Evolutionary conservation across 2,888 invertebrate genomes (phyloP).

Genomic region (Dicyrtoma fusca): DNA sequence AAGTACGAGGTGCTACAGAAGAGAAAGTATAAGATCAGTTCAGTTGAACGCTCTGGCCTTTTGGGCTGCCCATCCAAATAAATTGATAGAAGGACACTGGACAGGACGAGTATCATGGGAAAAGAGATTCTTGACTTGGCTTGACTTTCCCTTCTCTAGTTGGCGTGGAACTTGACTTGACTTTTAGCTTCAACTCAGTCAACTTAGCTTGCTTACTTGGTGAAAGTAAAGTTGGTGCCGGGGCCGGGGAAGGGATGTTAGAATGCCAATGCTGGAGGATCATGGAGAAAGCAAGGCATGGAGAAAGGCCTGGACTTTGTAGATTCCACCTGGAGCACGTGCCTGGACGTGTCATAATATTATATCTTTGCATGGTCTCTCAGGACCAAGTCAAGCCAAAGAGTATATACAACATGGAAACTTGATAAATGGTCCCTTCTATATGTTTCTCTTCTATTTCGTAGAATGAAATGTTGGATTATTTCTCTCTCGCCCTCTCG

Average conservation of each 20-base stretch:
- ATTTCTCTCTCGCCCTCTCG: not conserved
- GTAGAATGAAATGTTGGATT: not conserved
- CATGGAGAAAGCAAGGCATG: not conserved
- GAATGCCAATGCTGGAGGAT: not conserved
- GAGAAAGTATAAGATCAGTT: too few species aligned
- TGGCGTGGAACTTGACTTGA: not conserved
- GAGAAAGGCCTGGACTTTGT: not conserved
- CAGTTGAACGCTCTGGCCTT: too few species aligned
- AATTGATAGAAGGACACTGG: too few species aligned
- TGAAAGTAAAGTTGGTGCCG: not conserved
- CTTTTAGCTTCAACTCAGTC: not conserved
- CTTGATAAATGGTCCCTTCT: not conserved
- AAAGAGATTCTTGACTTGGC: conserved; percentile 11
- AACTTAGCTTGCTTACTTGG: not conserved
- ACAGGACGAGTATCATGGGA: not conserved
- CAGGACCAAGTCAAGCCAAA: too few species aligned
- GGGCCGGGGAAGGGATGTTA: too few species aligned
- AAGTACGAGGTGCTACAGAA: not conserved
- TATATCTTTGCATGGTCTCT: not conserved
- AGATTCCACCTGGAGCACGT: conserved; percentile 14
- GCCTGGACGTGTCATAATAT: conserved; percentile 10
- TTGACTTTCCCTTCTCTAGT: not conserved
- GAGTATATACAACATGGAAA: not conserved
- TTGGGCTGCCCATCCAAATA: too few species aligned
- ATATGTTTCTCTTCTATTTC: not conserved